Conservation (phyloP, 2,888 invertebrate species). For the Chalcosyrphus nemorum region DNA sequence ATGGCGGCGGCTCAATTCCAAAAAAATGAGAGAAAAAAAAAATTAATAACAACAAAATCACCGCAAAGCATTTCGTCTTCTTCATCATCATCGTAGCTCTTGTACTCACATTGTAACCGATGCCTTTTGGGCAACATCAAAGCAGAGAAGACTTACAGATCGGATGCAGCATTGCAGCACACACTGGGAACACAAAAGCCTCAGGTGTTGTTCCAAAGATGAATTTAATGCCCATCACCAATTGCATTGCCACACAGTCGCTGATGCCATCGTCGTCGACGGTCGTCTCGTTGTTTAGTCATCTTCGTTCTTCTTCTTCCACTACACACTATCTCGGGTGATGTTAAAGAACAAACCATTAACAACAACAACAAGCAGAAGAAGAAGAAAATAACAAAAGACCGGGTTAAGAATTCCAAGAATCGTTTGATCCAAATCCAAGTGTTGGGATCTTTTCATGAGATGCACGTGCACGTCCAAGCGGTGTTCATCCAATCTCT, state of each 20-base stretch:
- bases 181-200: conserved; percentile 64
- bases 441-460: conserved; percentile 73
- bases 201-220: conserved; percentile 72
- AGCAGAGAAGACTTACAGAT: conserved; percentile 48
- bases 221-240: conserved; percentile 73
- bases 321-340: conserved; percentile 22
- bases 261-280: conserved; percentile 45
- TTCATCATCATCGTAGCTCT: neutral
- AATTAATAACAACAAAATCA: conserved; percentile 61
- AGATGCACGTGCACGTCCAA: conserved; percentile 73
- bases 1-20: conserved; percentile 49
- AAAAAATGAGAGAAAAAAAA: too few relatives aligned
- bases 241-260: conserved; percentile 70
- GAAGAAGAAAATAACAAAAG: conserved; percentile 62
- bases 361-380: conserved; percentile 50
- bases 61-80: conserved; percentile 34
- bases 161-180: conserved; percentile 65
- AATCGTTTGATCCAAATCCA: conserved; percentile 73
- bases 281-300: conserved; percentile 5
- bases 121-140: conserved; percentile 68
- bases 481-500: conserved; percentile 68
- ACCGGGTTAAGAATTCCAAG: conserved; percentile 73
- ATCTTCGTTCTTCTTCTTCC: conserved; percentile 48
- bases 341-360: conserved; percentile 70
- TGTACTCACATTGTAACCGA: conserved; percentile 71